Evolutionary conservation across 2,113 vertebrate species (phyloP).

Genomic region (Thamnaconus septentrionalis): DNA sequence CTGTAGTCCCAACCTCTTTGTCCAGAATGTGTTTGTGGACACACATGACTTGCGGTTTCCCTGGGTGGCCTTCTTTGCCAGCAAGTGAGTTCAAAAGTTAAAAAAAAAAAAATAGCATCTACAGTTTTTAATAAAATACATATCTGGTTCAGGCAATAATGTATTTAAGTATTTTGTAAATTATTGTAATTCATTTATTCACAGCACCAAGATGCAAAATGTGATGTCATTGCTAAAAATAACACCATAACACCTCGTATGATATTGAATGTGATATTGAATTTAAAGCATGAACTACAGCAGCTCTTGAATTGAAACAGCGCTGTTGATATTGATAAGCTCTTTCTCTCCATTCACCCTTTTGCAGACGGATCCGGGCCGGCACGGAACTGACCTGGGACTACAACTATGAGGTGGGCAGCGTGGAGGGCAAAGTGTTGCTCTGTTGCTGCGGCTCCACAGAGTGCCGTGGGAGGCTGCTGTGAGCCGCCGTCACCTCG

Average conservation of each 20-base stretch:
- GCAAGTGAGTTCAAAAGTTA: constrained; percentile 82
- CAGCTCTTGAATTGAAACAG: background rate
- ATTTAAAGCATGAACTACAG: background rate
- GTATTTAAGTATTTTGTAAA: too few relatives aligned
- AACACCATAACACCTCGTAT: too few relatives aligned
- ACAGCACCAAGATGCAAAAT: too few relatives aligned
- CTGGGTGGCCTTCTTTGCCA: constrained; percentile 98
- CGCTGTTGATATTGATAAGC: background rate
- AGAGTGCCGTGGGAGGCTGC: constrained; percentile 89
- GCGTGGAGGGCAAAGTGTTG: constrained; percentile 95
- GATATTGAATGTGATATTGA: too few relatives aligned
- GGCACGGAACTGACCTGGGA: constrained; percentile 98
- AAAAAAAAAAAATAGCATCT: background rate
- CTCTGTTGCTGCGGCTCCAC: constrained; percentile 98
- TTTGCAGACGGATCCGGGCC: constrained; percentile 87
- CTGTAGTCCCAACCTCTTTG: constrained; percentile 96
- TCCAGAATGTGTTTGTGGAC: constrained; percentile 98
- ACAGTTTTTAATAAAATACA: too few relatives aligned
- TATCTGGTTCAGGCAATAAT: too few relatives aligned
- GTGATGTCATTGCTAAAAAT: too few relatives aligned
- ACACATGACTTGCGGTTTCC: constrained; percentile 96
- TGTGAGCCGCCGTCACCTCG: constrained; percentile 63
- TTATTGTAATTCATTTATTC: background rate
- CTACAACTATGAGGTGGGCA: constrained; percentile 98
- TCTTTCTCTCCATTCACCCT: background rate